Evolutionary conservation across 1,140 invertebrate genomes (phyloP).

Genomic region (Cataglyphis hispanica): DNA sequence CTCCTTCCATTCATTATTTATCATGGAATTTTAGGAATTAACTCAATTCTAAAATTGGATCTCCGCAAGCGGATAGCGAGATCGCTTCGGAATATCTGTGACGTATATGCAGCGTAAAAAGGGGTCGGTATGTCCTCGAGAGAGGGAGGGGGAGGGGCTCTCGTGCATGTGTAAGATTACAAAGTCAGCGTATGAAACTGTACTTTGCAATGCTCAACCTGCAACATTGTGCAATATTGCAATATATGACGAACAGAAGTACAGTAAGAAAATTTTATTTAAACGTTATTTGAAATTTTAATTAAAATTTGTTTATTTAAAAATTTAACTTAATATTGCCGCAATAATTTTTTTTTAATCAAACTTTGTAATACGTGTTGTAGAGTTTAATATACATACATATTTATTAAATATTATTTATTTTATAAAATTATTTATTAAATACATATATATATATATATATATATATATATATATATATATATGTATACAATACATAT

Average conservation of each 20-base stretch:
- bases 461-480: not conserved
- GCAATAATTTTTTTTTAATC: not conserved
- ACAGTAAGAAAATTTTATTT: not conserved
- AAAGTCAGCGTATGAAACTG: constrained; percentile 28
- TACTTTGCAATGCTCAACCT: not conserved
- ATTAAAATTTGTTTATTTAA: too few relatives aligned
- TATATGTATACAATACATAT: not conserved
- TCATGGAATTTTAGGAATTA: constrained; percentile 1
- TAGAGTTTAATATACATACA: not conserved
- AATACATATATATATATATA: too few relatives aligned
- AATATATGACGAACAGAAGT: not conserved
- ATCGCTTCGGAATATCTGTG: constrained; percentile 36
- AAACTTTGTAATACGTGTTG: not conserved
- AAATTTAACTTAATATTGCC: not conserved
- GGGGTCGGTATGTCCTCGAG: constrained; percentile 17
- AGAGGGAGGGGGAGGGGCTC: not conserved
- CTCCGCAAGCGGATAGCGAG: not conserved
- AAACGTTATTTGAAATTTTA: not conserved
- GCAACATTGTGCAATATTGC: constrained; percentile 5
- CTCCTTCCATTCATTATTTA: not conserved
- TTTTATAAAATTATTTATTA: not conserved
- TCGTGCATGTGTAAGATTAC: not conserved
- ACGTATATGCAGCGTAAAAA: constrained; percentile 22
- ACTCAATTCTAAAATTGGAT: constrained; percentile 15
- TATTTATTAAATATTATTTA: not conserved